phyloP scores from a whole-genome alignment of 2,797 vertebrate species.

The Muraenolepis orangiensis region DNA sequence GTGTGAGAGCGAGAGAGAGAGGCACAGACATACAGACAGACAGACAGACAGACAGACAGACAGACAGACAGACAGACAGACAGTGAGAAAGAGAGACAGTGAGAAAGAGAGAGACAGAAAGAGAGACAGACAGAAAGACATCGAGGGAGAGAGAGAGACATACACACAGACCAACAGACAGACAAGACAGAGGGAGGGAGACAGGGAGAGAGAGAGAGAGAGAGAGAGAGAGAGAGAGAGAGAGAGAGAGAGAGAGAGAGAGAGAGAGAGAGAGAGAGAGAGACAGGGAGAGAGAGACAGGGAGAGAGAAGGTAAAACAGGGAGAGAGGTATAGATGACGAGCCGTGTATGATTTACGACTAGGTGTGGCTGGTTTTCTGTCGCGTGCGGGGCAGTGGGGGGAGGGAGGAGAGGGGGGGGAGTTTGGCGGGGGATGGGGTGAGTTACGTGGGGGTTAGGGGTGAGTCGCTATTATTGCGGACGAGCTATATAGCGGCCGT shows the following conservation, averaged over 20 bases:
- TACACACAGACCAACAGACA: too few relatives aligned
- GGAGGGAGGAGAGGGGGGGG: not conserved
- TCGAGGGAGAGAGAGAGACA: not conserved
- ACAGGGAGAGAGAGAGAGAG: slow-evolving; percentile 23
- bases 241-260: slow-evolving; percentile 25
- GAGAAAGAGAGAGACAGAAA: slow-evolving; percentile 18
- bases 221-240: slow-evolving; percentile 23
- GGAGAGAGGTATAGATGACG: slow-evolving; percentile 34
- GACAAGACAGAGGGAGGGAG: not conserved
- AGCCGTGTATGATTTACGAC: slow-evolving; percentile 33
- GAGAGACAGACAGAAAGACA: not conserved
- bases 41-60: slow-evolving; percentile 30
- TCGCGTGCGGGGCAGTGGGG: not conserved
- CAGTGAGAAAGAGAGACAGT: not conserved
- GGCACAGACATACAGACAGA: not conserved
- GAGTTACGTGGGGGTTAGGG: not conserved
- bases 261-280: slow-evolving; percentile 16
- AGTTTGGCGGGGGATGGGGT: not conserved
- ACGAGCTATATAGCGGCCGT: slow-evolving; percentile 9
- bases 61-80: slow-evolving; percentile 12
- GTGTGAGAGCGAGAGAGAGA: not conserved
- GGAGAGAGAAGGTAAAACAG: not conserved
- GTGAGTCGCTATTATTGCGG: slow-evolving; percentile 19
- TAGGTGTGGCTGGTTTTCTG: slow-evolving; percentile 44
- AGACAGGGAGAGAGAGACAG: not conserved